phyloP scores from a whole-genome alignment of 2,888 invertebrate genomes.

The Steinernema carpocapsae region DNA sequence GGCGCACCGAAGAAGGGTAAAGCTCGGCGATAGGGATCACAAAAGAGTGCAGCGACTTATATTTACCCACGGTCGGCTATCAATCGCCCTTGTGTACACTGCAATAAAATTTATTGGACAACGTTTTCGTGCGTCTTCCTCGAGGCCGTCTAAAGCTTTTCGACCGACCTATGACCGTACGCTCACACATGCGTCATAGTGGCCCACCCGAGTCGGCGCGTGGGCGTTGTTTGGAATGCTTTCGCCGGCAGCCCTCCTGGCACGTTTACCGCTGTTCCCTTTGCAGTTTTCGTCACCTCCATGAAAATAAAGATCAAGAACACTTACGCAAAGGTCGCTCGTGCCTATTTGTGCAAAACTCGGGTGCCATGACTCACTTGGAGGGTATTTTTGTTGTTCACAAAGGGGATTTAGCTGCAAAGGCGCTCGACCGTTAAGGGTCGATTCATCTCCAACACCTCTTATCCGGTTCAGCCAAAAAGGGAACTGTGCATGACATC shows the following conservation, averaged over 20 bases:
- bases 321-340: background rate
- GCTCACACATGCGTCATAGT: slow-evolving; percentile 14
- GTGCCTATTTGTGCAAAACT: slow-evolving; percentile 20
- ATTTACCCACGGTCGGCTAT: slow-evolving; percentile 13
- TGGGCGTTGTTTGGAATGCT: slow-evolving; percentile 14
- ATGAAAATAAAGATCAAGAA: too few species aligned
- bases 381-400: background rate
- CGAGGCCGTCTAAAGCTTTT: background rate
- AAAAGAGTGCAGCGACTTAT: slow-evolving; percentile 14
- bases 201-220: slow-evolving; percentile 12
- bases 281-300: too few species aligned
- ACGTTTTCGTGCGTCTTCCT: background rate
- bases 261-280: too few species aligned
- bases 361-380: background rate
- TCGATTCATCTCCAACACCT: background rate
- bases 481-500: slow-evolving; percentile 8
- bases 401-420: background rate
- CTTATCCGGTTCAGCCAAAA: background rate
- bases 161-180: slow-evolving; percentile 24
- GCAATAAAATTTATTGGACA: slow-evolving; percentile 33
- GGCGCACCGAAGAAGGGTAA: background rate
- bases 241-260: background rate
- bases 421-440: slow-evolving; percentile 6
- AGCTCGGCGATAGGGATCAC: background rate
- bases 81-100: slow-evolving; percentile 30